Evolutionary conservation across 2,888 invertebrate genomes (phyloP), one percentile per base, ranked within the genome.

Genomic region (Ellobium chinense): DNA sequence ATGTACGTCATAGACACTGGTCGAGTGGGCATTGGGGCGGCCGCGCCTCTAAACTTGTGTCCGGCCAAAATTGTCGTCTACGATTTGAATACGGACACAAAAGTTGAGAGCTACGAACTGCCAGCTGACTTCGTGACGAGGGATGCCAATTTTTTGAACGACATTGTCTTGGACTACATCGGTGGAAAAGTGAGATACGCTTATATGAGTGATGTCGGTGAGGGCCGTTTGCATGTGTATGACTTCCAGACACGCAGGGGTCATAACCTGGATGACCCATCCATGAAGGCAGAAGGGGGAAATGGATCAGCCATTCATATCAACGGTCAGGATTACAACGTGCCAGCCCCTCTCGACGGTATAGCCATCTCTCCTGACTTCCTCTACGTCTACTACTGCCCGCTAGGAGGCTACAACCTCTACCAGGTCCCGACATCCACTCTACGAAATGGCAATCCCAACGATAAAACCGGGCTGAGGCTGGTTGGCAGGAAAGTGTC

Each of bases 1-100:
- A 87, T 90, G 89, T 90, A 87, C 84, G 88, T 89, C 14, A 86
- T 89, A 58, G 90, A 90, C 77, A 86, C 84, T 9, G 89, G 90
- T 9, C 54, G 86, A 0, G 58, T 75, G 5, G 39, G 82, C 36
- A 39, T 79, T 21, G 24, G 54, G 14, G 29, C 63, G 1, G 78
- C 78, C 0, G 60, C 79, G 9, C 63, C 80, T 0, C 56, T 73
- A 63, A 85, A 86, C 56, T 39, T 81, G 18, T 90, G 89, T 62
- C 88, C 88, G 9, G 86, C 90, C 2, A 90, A 89, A 82, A 84
- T 90, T 27, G 83, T 88, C 9, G 58, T 89, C 70, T 88, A 86
- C 78, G 87, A 90, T 63, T 78, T 89, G 5, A 82, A 85, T 27
- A 82, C 74, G 5, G 83, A 84, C 46, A 58, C 75, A 14, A 81